Conservation (phyloP, 2,113 vertebrate genomes). For the Psilopsiagon aurifrons region DNA sequence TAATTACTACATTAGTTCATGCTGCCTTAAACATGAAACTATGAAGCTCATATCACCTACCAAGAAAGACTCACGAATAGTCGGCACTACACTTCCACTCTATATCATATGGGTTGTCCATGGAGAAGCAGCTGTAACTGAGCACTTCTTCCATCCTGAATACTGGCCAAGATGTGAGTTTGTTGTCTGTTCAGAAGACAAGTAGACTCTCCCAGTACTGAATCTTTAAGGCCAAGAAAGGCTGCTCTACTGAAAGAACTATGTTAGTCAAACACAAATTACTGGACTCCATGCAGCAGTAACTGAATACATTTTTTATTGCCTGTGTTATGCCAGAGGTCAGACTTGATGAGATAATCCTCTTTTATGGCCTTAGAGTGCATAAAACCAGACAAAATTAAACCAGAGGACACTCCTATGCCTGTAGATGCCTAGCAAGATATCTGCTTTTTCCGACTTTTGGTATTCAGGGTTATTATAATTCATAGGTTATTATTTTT, state of each 20-base stretch:
- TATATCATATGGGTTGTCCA: rapidly evolving
- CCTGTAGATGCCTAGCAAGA: constrained; percentile 2
- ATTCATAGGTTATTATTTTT: constrained; percentile 10
- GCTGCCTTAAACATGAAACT: not conserved
- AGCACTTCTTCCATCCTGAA: not conserved
- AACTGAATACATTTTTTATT: constrained; percentile 31
- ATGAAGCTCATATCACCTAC: not conserved
- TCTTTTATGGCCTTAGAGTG: constrained; percentile 20
- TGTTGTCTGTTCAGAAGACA: not conserved
- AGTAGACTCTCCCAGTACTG: not conserved
- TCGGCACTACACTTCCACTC: not conserved
- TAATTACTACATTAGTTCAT: not conserved
- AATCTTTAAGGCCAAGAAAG: not conserved
- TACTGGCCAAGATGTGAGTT: not conserved
- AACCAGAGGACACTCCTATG: constrained; percentile 9
- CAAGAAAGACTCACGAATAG: not conserved
- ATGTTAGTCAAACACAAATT: constrained; percentile 14
- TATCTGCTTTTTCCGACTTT: constrained; percentile 18
- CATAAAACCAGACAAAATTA: constrained; percentile 44
- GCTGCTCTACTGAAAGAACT: not conserved
- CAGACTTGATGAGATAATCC: constrained; percentile 26
- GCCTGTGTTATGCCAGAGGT: not conserved
- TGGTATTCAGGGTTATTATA: constrained; percentile 16
- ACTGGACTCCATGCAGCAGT: not conserved
- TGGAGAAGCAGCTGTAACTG: not conserved